A percentile compares a stretch with the other conserved stretches of the same genome.
Conservation (phyloP, 2,888 invertebrate species). For the Ernsta delagoae region DNA sequence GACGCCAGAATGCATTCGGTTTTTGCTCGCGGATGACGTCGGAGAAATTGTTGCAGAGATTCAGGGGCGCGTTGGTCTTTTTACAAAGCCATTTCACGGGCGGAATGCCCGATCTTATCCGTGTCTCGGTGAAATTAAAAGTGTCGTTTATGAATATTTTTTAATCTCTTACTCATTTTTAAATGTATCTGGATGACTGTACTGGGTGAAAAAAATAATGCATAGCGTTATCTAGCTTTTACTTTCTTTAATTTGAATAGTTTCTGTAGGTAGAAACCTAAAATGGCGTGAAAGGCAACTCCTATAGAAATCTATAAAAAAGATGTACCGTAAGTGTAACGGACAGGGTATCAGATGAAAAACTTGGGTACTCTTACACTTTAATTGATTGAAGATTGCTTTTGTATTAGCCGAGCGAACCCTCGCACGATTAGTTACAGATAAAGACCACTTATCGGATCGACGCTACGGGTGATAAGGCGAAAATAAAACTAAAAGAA, state of each 20-base stretch:
- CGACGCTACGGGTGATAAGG: slow-evolving; percentile 46
- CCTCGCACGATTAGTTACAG: slow-evolving; percentile 63
- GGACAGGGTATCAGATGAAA: slow-evolving; percentile 19
- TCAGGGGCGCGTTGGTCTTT: slow-evolving; percentile 41
- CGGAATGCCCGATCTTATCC: slow-evolving; percentile 23
- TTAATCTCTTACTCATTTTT: not conserved
- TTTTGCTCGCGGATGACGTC: slow-evolving; percentile 62
- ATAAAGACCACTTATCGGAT: slow-evolving; percentile 66
- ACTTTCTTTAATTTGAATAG: not conserved
- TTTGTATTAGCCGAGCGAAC: slow-evolving; percentile 54
- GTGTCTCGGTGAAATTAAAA: slow-evolving; percentile 31
- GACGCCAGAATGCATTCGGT: slow-evolving; percentile 65
- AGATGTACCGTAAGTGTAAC: slow-evolving; percentile 20
- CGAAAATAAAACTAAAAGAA: slow-evolving; percentile 37
- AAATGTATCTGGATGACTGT: not conserved
- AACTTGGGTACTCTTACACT: slow-evolving; percentile 40
- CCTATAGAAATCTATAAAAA: not conserved
- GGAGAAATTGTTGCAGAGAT: slow-evolving; percentile 63
- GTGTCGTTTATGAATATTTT: slow-evolving; percentile 36
- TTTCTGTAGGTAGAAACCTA: not conserved
- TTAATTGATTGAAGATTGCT: slow-evolving; percentile 53
- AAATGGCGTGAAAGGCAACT: not conserved
- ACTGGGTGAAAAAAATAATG: not conserved
- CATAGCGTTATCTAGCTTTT: not conserved
- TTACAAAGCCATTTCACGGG: slow-evolving; percentile 30